phyloP scores from a whole-genome alignment of 2,797 vertebrate genomes.

The Notoglanidium macrostoma region DNA sequence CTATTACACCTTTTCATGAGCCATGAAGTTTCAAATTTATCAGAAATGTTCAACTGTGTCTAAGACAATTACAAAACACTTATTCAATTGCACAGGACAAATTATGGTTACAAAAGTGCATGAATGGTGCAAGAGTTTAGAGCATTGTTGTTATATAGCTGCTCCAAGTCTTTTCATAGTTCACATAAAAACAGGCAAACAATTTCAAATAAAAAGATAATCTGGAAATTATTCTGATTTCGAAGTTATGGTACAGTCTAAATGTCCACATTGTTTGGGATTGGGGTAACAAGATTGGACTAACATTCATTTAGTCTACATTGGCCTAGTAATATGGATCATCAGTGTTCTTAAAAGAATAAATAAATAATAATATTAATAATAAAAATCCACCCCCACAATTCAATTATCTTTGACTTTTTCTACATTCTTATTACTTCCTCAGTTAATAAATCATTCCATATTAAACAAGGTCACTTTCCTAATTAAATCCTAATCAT shows the following conservation, averaged over 20 bases:
- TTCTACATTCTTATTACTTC: background rate
- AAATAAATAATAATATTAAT: background rate
- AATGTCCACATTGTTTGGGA: background rate
- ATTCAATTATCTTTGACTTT: background rate
- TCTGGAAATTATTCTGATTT: background rate
- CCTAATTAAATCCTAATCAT: conserved; percentile 9
- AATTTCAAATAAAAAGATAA: background rate
- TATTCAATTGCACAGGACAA: background rate
- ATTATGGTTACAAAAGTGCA: background rate
- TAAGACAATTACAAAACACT: background rate
- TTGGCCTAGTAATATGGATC: background rate
- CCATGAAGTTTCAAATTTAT: background rate
- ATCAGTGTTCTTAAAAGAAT: background rate
- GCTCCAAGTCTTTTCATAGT: background rate
- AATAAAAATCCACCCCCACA: background rate
- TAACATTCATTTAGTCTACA: background rate
- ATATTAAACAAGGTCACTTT: background rate
- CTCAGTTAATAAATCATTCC: background rate
- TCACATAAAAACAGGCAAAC: background rate
- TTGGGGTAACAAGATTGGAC: background rate
- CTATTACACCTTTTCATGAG: background rate
- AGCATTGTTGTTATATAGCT: background rate
- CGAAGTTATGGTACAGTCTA: background rate
- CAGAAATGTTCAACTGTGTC: background rate
- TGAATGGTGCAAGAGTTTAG: background rate